phyloP scores from a whole-genome alignment of 2,797 vertebrate genomes.

The Neopelma chrysocephalum region DNA sequence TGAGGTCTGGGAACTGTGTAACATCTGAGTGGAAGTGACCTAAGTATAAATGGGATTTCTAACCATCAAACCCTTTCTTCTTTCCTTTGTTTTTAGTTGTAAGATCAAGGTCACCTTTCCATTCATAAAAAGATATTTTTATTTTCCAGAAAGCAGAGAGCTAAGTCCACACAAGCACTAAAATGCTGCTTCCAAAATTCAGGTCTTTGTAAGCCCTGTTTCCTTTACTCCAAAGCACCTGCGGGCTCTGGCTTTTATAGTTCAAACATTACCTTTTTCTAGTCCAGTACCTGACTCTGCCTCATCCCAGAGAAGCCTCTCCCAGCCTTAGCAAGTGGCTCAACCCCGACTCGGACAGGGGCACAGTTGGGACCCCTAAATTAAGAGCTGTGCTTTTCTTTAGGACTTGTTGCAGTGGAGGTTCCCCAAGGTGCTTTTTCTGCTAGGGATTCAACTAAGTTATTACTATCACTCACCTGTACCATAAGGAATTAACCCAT shows the following conservation, averaged over 20 bases:
- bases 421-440: not conserved
- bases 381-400: not conserved
- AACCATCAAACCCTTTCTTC: not conserved
- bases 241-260: not conserved
- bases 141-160: not conserved
- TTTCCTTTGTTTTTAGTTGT: not conserved
- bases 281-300: not conserved
- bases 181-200: not conserved
- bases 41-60: not conserved
- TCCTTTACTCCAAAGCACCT: not conserved
- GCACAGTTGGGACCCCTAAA: accelerated
- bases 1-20: not conserved
- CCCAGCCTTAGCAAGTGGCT: not conserved
- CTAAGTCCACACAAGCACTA: not conserved
- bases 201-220: not conserved
- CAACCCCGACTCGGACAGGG: not conserved
- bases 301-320: not conserved
- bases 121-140: not conserved
- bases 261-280: not conserved
- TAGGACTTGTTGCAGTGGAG: not conserved
- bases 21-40: not conserved
- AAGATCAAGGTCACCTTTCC: not conserved
- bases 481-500: not conserved
- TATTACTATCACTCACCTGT: not conserved
- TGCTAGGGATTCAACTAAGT: not conserved